Base-by-base conservation (phyloP, 1,140 invertebrate genomes). In the Scaptomyza montana region DNA sequence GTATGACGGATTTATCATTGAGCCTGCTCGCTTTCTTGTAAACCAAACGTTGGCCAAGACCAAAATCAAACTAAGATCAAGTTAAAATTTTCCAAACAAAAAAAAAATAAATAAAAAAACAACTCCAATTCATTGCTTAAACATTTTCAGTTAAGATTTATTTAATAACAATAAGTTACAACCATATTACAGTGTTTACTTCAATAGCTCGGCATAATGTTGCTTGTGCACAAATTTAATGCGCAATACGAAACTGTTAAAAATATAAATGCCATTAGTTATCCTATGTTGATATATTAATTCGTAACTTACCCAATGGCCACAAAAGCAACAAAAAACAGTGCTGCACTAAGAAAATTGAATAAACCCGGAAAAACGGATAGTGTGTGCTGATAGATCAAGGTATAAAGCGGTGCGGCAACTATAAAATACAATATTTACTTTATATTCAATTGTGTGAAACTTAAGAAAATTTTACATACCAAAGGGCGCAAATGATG, bases 341-440 rank as follows among this genome's bases (percentile, higher is more conserved):
- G 82, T 3, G 67, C 78, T 3, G 92, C 92, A 60, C 93, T 93
- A 3, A 95, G 77, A 25, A 94, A 89, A 84, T 94, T 94, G 41
- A 94, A 94, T 0, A 93, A 90, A 4, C 93, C 94, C 0, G 94
- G 93, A 84, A 93, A 93, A 2, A 84, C 82, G 0, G 84, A 78
- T 21, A 95, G 78, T 0, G 94, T 94, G 1, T 63, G 69, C 36
- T 93, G 93, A 59, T 96, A 96, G 36, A 95, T 89, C 0, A 93
- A 85, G 45, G 93, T 94, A 70, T 95, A 96, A 0, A 95, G 61
- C 1, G 94, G 93, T 2, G 94, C 93, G 9, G 94, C 93, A n/a
- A 93, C 81, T 86, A 8, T 13, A 21, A 28, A 53, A 30, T 5
- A 36, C 28, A 19, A 33, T 47, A 33, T 19, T 43, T 43, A 33